Percentiles rank a stretch among this genome's conserved stretches.
Evolutionary conservation across 2,888 invertebrate species (phyloP).

Genomic region (Lutraria lutraria): DNA sequence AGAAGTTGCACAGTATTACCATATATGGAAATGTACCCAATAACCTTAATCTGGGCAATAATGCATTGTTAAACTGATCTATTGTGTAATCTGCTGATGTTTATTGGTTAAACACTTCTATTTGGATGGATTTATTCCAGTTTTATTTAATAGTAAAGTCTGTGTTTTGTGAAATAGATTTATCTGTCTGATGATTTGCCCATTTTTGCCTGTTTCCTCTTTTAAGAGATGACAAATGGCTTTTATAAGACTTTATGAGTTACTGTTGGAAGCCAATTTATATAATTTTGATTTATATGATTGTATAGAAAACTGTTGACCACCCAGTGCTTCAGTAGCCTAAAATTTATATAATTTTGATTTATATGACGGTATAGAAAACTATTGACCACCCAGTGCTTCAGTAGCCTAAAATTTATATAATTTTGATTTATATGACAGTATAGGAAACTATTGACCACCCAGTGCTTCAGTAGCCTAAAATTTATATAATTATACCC

Average conservation of each 20-base stretch:
- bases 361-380: background rate
- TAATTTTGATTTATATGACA: background rate
- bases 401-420: background rate
- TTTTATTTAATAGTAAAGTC: background rate
- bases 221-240: background rate
- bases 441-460: background rate
- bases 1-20: background rate
- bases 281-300: background rate
- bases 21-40: constrained; percentile 13
- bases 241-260: background rate
- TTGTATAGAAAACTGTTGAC: background rate
- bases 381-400: background rate
- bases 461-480: background rate
- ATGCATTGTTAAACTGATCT: constrained; percentile 14
- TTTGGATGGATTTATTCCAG: background rate
- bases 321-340: background rate
- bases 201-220: background rate
- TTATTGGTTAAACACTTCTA: constrained; percentile 1
- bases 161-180: background rate
- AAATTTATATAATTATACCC: background rate
- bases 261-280: background rate
- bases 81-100: background rate
- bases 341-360: background rate
- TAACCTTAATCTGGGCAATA: background rate
- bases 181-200: background rate